Percentiles rank a stretch among this genome's conserved stretches.
phyloP scores from a whole-genome alignment of 1,140 invertebrate genomes.

The Lepeophtheirus salmonis region DNA sequence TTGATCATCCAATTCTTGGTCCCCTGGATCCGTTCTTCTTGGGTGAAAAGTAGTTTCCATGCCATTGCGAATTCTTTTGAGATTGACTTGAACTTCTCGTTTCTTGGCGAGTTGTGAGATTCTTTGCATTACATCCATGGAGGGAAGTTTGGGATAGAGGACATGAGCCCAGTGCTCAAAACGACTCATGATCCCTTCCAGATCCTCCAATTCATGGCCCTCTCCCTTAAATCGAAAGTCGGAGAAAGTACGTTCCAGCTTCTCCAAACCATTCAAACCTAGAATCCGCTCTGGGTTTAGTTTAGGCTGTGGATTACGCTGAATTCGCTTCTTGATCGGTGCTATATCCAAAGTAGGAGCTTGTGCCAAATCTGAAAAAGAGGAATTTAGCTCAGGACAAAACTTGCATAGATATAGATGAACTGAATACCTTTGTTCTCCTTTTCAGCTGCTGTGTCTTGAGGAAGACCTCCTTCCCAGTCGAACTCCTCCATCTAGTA shows the following conservation, averaged over 20 bases:
- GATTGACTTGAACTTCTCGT: constrained; percentile 36
- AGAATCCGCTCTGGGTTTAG: constrained; percentile 13
- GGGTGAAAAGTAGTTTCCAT: neutral
- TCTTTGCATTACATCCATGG: constrained; percentile 60
- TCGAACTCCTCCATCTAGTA: neutral
- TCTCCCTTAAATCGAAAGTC: constrained; percentile 38
- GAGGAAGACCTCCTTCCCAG: neutral
- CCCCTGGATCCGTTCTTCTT: constrained; percentile 3
- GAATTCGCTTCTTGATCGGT: constrained; percentile 2
- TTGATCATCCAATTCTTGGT: neutral
- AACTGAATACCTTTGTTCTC: no score
- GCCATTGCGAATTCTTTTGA: neutral
- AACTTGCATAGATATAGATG: neutral
- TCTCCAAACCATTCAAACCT: neutral
- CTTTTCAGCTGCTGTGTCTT: neutral
- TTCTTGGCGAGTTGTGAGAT: constrained; percentile 58
- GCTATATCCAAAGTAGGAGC: constrained; percentile 1
- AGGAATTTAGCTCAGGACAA: neutral
- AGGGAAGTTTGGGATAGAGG: constrained; percentile 64
- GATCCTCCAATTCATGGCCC: constrained; percentile 60
- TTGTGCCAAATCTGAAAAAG: neutral
- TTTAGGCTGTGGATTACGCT: constrained; percentile 16
- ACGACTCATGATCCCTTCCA: constrained; percentile 54
- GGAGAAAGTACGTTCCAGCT: neutral
- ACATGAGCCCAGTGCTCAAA: constrained; percentile 82